phyloP scores from a whole-genome alignment of 2,888 invertebrate genomes.

The Acrobasis repandana region DNA sequence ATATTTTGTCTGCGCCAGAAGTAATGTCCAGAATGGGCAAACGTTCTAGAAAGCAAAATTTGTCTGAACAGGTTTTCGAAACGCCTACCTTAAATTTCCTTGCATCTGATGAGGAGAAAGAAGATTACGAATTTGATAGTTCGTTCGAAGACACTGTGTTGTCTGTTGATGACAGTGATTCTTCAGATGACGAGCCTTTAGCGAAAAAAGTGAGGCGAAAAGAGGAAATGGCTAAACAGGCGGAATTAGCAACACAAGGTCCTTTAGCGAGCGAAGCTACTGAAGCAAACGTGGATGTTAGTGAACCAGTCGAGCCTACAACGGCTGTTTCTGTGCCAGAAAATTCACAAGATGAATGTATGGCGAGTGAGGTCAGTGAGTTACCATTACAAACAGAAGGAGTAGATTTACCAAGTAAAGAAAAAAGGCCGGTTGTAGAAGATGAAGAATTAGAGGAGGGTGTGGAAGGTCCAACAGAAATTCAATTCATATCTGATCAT shows the following conservation, averaged over 20 bases:
- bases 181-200: slow-evolving; percentile 70
- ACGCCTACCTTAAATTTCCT: slow-evolving; percentile 8
- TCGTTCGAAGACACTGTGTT: neutral
- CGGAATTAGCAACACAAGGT: slow-evolving; percentile 13
- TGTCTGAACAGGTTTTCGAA: neutral
- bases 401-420: neutral
- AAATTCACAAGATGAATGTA: neutral
- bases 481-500: slow-evolving; percentile 23
- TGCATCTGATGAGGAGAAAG: neutral
- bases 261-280: neutral
- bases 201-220: slow-evolving; percentile 53
- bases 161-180: slow-evolving; percentile 32
- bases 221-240: slow-evolving; percentile 5
- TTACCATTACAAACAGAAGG: slow-evolving; percentile 2
- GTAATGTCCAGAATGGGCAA: neutral
- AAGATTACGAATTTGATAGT: neutral
- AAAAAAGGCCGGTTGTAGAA: slow-evolving; percentile 16
- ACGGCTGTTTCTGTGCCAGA: neutral
- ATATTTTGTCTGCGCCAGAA: neutral
- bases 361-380: neutral
- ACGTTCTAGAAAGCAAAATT: slow-evolving; percentile 5
- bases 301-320: neutral
- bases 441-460: slow-evolving; percentile 20
- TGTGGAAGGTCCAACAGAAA: slow-evolving; percentile 1
- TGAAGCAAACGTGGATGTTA: neutral